These are phyloP conservation scores for Illadopsis cleaveri DNA, from an alignment of 2,113 vertebrate genomes.

Conservation along the genomic window DNA sequence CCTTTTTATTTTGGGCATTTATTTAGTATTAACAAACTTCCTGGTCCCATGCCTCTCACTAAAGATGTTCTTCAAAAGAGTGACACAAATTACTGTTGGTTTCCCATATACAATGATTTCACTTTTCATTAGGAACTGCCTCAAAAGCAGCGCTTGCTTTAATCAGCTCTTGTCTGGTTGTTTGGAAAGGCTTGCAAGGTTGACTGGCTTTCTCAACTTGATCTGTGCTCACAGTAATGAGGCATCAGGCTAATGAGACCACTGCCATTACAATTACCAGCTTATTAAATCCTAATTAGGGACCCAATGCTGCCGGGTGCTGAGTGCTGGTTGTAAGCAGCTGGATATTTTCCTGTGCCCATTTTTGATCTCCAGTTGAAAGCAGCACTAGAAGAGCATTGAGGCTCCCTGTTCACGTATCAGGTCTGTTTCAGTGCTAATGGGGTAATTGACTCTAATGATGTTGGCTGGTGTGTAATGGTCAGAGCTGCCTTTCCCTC, in stretches of 20 bases:
- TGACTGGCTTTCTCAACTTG: constrained; percentile 39
- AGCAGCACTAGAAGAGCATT: background rate
- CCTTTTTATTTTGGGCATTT: constrained; percentile 10
- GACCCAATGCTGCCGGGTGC: constrained; percentile 2
- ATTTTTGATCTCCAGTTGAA: background rate
- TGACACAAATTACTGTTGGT: constrained; percentile 49
- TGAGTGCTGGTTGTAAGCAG: background rate
- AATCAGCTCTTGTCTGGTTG: background rate
- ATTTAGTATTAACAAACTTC: constrained; percentile 45
- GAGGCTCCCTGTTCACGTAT: background rate
- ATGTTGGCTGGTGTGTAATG: constrained; percentile 6
- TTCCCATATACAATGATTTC: constrained; percentile 14
- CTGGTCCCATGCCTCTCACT: constrained; percentile 20
- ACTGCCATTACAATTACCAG: constrained; percentile 42
- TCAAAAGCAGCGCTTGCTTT: constrained; percentile 26
- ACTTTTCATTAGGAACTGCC: constrained; percentile 1
- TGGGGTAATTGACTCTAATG: constrained; percentile 47
- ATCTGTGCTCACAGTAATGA: constrained; percentile 44
- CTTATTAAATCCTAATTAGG: constrained; percentile 63
- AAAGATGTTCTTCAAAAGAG: constrained; percentile 13
- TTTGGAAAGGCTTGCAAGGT: constrained; percentile 32
- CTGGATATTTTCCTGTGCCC: background rate
- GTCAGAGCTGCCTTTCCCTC: constrained; percentile 17
- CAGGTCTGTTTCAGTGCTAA: constrained; percentile 31
- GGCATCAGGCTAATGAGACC: constrained; percentile 51